These are phyloP conservation scores for Phoenicopterus ruber DNA, from an alignment of 2,113 vertebrate genomes.

Conservation along the genomic window DNA sequence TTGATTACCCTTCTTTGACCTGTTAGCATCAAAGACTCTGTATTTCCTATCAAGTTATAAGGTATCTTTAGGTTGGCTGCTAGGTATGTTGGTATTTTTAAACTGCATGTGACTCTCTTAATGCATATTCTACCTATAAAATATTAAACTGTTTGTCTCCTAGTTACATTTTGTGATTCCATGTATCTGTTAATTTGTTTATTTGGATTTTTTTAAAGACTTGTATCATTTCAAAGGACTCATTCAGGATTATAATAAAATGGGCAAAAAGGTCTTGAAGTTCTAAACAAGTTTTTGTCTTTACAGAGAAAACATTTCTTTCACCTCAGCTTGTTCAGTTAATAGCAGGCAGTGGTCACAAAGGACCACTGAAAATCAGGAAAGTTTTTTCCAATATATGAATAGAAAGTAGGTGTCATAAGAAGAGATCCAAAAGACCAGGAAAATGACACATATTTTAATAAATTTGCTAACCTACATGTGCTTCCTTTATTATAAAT, in stretches of 20 bases:
- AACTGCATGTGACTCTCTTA: background rate
- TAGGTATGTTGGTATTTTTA: background rate
- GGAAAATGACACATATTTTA: background rate
- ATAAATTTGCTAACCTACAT: background rate
- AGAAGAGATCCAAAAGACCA: background rate
- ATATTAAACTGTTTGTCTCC: background rate
- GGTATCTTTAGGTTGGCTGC: background rate
- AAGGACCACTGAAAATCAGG: background rate
- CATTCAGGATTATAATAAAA: background rate
- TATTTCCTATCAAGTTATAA: background rate
- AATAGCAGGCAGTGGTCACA: background rate
- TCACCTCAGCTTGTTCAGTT: background rate
- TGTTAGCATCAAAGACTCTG: background rate
- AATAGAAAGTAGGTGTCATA: background rate
- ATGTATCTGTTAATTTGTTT: background rate
- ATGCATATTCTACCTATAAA: background rate
- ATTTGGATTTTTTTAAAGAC: background rate
- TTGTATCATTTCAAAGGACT: background rate
- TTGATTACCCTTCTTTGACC: background rate
- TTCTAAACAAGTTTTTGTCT: background rate
- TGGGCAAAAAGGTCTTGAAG: background rate
- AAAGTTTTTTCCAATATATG: background rate
- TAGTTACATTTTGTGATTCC: background rate
- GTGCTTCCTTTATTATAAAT: background rate
- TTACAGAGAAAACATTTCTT: background rate